A percentile compares a stretch with the other conserved stretches of the same genome.
Conservation (phyloP, 2,797 vertebrate species). For the Enteromius fasciolatus region DNA sequence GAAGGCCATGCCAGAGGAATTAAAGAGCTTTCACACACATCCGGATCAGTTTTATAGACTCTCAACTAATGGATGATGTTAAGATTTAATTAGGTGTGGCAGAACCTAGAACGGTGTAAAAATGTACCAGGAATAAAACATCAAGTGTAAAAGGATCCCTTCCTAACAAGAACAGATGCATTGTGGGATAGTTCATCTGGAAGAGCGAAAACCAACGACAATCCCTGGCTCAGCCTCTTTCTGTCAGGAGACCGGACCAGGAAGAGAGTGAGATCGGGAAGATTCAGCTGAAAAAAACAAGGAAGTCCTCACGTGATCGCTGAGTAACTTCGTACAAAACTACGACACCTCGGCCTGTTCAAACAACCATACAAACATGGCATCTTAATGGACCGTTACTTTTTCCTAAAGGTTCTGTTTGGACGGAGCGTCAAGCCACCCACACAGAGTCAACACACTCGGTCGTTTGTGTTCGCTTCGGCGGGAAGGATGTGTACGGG, state of each 20-base stretch:
- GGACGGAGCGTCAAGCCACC: slow-evolving; percentile 11
- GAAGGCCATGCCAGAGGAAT: slow-evolving; percentile 31
- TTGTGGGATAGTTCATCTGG: not conserved
- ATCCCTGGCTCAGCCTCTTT: not conserved
- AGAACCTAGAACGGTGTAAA: slow-evolving; percentile 29
- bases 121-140: not conserved
- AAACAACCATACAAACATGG: slow-evolving; percentile 1
- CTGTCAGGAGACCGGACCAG: not conserved
- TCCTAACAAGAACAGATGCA: not conserved
- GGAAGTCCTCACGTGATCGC: not conserved
- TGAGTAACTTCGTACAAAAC: not conserved
- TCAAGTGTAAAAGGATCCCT: slow-evolving; percentile 10
- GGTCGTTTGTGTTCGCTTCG: not conserved
- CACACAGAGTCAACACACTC: slow-evolving; percentile 21
- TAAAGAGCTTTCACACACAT: slow-evolving; percentile 54
- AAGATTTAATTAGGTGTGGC: slow-evolving; percentile 47
- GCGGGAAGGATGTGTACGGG: slow-evolving; percentile 2
- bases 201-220: not conserved
- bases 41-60: slow-evolving; percentile 39
- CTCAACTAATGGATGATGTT: slow-evolving; percentile 40
- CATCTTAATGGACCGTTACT: slow-evolving; percentile 7
- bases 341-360: not conserved
- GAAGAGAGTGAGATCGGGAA: slow-evolving; percentile 3
- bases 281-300: not conserved
- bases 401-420: slow-evolving; percentile 28